Conservation (phyloP, 2,797 vertebrate genomes). For the Luscinia megarhynchos region DNA sequence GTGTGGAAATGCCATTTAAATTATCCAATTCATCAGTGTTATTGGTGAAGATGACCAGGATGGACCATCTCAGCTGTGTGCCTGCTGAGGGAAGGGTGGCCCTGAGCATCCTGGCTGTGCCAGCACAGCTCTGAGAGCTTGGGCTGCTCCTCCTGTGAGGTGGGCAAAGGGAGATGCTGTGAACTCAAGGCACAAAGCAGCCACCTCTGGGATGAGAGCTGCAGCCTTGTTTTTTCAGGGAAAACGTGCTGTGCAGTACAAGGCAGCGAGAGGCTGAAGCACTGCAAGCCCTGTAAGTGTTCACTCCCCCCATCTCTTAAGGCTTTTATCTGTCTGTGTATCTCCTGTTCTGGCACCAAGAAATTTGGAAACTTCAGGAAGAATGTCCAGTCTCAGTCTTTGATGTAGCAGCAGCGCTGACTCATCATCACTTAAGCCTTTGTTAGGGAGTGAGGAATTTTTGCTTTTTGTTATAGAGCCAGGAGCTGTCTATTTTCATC, state of each 20-base stretch:
- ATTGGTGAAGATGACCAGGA: neutral
- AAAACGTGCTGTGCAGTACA: fast-evolving
- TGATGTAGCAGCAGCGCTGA: slow-evolving; percentile 16
- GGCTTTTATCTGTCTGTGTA: neutral
- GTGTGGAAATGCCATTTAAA: neutral
- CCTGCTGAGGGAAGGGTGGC: neutral
- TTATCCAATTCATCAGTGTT: neutral
- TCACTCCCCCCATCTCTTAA: neutral
- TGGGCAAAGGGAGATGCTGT: neutral
- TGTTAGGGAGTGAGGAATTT: slow-evolving; percentile 31
- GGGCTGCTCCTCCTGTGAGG: fast-evolving
- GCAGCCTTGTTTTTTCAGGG: neutral
- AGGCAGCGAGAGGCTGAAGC: neutral
- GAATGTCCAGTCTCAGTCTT: slow-evolving; percentile 23
- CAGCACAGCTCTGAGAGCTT: neutral
- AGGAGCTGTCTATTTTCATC: neutral
- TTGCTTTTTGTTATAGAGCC: neutral
- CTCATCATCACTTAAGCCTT: slow-evolving; percentile 51
- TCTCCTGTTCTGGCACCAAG: slow-evolving; percentile 30
- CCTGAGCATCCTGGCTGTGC: neutral
- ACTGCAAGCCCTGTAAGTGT: fast-evolving
- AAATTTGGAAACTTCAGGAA: slow-evolving; percentile 14
- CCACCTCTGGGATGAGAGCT: neutral
- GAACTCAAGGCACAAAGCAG: neutral
- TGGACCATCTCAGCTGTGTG: fast-evolving